Evolutionary conservation across 1,140 invertebrate genomes (phyloP), one percentile per base, ranked within the genome.

Genomic region (Drosophila grimshawi): DNA sequence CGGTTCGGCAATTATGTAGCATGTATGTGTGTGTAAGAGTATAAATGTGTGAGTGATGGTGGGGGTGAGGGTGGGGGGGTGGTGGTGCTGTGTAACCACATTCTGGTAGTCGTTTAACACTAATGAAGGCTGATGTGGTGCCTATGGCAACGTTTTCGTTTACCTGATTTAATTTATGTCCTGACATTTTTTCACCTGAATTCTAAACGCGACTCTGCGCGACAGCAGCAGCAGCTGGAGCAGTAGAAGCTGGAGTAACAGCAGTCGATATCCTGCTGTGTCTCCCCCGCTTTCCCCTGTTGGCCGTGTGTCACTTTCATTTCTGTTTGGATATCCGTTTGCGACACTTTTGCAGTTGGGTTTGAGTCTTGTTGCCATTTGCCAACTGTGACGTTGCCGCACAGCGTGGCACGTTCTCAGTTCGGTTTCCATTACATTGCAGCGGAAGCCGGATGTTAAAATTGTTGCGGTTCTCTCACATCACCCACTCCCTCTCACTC

Each of bases 381-480:
- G 56, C 73, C 61, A 75, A 76, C 76, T 76, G 69, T 76, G 76
- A 80, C 71, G 78, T 57, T 64, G 74, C 77, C 76, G 61, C 80
- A 78, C 76, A 76, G 65, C 80, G 59, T 59, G 81, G 68, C 77
- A 68, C 63, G 80, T 43, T 61, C 56, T 52, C 35, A 65, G 49
- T 64, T 62, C 59, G 69, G 81, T 86, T 86, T 86, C 82, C 78
- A 86, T 86, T 86, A 86, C 81, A 86, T 76, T 86, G 78, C 82
- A 86, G 51, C 82, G 81, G 78, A 86, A 81, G 78, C 78, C 78
- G 81, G 81, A 86, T 86, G 81, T 81, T 86, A 70, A 86, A 86
- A 86, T 86, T 86, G 81, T 81, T 81, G 78, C 86, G 81, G 78
- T 75, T 81, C 56, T 27, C 43, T n/a, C 8, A 29, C 35, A 5